Evolutionary conservation across 2,113 vertebrate species (phyloP).

Genomic region (Holacanthus passer): DNA sequence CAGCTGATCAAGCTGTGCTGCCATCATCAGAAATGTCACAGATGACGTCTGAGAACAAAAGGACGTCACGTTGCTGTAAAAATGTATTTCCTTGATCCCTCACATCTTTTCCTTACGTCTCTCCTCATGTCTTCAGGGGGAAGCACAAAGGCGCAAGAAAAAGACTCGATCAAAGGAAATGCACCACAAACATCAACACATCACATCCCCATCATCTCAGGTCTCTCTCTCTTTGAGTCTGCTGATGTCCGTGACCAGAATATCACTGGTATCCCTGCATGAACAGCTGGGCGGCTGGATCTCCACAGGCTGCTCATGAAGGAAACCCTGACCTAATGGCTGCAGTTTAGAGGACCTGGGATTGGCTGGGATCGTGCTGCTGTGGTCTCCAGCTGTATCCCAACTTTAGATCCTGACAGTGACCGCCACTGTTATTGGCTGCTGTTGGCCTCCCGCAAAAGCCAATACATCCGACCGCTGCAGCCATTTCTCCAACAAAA

Average conservation of each 20-base stretch:
- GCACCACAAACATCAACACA: not conserved
- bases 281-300: not conserved
- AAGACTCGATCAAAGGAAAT: too few relatives aligned
- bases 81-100: not conserved
- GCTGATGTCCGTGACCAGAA: not conserved
- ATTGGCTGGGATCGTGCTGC: not conserved
- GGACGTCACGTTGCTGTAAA: not conserved
- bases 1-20: not conserved
- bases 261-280: not conserved
- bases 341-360: not conserved
- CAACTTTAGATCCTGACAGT: not conserved
- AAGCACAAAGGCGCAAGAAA: too few relatives aligned
- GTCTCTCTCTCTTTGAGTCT: not conserved
- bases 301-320: not conserved
- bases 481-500: too few relatives aligned
- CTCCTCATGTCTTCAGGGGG: too few relatives aligned
- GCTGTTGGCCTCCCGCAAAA: not conserved
- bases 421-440: not conserved
- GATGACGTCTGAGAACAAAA: not conserved
- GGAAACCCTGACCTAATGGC: not conserved
- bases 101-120: not conserved
- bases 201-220: not conserved
- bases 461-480: too few relatives aligned
- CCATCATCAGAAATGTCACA: too few relatives aligned
- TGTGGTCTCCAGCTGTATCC: not conserved